Evolutionary conservation across 2,888 invertebrate genomes (phyloP).

Genomic region (Julus scandinavius): DNA sequence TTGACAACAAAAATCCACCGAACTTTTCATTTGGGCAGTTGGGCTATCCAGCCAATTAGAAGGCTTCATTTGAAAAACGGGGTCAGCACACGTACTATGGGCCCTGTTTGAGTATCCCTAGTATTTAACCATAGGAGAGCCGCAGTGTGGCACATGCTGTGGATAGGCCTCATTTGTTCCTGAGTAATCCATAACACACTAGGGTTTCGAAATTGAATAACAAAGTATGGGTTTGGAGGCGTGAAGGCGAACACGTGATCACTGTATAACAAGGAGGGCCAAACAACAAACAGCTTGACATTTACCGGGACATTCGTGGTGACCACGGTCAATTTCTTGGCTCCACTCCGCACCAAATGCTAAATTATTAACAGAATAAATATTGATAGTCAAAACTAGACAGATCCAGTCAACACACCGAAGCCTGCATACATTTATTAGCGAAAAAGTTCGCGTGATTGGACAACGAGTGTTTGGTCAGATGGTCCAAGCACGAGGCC

Average conservation of each 20-base stretch:
- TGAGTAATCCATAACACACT: too few relatives aligned
- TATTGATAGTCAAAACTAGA: conserved; percentile 46
- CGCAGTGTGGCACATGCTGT: background rate
- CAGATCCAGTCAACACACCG: background rate
- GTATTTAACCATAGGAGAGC: background rate
- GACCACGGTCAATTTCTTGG: conserved; percentile 40
- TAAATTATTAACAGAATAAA: conserved; percentile 2
- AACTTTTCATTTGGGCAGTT: too few relatives aligned
- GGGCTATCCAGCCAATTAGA: too few relatives aligned
- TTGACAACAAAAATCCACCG: too few relatives aligned
- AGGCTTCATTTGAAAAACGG: too few relatives aligned
- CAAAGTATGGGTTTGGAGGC: background rate
- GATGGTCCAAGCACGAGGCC: conserved; percentile 31
- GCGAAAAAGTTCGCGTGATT: conserved; percentile 35
- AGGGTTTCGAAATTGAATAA: background rate
- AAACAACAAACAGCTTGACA: conserved; percentile 21
- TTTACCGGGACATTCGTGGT: conserved; percentile 1
- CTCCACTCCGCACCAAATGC: background rate
- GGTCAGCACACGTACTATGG: too few relatives aligned
- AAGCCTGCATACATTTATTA: background rate
- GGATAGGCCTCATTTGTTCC: background rate
- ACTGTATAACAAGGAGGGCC: background rate
- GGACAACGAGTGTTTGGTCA: conserved; percentile 30
- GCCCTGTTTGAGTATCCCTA: too few relatives aligned
- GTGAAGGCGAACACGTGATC: background rate